These are phyloP conservation scores for Lucilia cuprina DNA, from an alignment of 1,140 invertebrate genomes.

Conservation along the genomic window DNA sequence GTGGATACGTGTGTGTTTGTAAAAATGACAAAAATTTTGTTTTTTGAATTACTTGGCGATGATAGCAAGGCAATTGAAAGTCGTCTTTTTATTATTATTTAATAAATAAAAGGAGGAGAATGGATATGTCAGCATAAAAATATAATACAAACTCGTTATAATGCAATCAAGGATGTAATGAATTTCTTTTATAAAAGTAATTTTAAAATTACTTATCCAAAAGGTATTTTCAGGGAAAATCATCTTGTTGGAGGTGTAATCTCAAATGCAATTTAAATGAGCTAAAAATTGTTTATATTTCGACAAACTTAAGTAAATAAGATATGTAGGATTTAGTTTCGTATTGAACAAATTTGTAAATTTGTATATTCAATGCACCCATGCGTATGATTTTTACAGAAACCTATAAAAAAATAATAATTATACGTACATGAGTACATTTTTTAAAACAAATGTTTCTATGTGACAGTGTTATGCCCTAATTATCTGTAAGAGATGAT, in stretches of 20 bases:
- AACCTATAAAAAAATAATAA: no score
- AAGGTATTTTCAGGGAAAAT: neutral
- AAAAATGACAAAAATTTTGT: neutral
- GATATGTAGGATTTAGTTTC: no score
- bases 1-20: neutral
- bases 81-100: neutral
- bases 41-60: neutral
- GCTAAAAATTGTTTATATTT: neutral
- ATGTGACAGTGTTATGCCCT: no score
- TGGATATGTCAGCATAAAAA: neutral
- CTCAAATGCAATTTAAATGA: neutral
- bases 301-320: no score
- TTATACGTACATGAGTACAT: no score
- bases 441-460: no score
- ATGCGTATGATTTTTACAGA: no score
- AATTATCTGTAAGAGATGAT: no score
- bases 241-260: neutral
- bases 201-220: neutral
- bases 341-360: no score
- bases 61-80: slow-evolving; percentile 12
- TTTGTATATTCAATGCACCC: no score
- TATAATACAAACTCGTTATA: neutral
- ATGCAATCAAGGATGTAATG: slow-evolving; percentile 19
- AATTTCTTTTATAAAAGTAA: neutral
- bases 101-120: neutral